A percentile compares a stretch with the other conserved stretches of the same genome.
Conservation (phyloP, 2,113 vertebrate genomes). For the Axis porcinus region DNA sequence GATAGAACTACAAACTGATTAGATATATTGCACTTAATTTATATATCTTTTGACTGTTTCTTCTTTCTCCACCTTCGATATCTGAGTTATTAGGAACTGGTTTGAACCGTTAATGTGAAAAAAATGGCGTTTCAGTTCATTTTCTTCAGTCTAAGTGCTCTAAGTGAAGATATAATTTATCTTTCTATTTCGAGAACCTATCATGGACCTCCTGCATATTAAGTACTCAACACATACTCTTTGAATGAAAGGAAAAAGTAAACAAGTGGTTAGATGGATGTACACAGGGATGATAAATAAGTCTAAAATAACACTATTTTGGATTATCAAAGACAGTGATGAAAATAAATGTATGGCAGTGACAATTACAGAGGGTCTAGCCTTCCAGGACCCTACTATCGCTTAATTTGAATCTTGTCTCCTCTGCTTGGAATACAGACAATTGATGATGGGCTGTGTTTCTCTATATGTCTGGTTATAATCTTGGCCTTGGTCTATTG, state of each 20-base stretch:
- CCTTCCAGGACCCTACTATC: accelerated
- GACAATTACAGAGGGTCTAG: neutral
- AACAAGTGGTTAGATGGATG: neutral
- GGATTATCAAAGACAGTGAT: neutral
- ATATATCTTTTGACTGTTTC: neutral
- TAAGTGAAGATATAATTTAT: neutral
- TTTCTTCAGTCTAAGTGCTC: neutral
- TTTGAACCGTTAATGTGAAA: neutral
- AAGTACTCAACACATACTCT: neutral
- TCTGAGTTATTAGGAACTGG: neutral
- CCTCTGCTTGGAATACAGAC: neutral
- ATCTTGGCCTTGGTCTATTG: neutral
- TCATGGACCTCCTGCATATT: neutral
- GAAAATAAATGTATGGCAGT: neutral
- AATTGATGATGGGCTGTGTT: neutral
- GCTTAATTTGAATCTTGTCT: neutral
- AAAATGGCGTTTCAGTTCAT: neutral
- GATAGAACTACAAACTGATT: neutral
- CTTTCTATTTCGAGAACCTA: neutral
- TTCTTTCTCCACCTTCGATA: neutral
- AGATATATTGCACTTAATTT: neutral
- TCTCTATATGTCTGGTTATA: neutral
- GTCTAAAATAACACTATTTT: neutral
- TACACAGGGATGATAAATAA: neutral
- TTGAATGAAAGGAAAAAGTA: neutral